Conservation (phyloP, 2,113 vertebrate species). For the Microcebus tavaratra region DNA sequence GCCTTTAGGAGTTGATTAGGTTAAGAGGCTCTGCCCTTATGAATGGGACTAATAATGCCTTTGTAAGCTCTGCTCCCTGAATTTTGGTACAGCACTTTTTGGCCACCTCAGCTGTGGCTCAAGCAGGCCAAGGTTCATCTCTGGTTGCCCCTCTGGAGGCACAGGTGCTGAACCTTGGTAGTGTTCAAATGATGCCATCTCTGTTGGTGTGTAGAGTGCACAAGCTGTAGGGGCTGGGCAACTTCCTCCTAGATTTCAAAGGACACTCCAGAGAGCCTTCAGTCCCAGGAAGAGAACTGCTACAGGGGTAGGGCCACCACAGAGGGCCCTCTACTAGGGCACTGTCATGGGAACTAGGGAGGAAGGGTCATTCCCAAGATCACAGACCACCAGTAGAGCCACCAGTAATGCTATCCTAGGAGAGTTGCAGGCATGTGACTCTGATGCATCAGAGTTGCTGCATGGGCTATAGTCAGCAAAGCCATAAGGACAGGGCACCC, state of each 20-base stretch:
- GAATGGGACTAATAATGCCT: not conserved
- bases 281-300: too few species aligned
- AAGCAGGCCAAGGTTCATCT: not conserved
- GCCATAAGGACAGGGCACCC: too few species aligned
- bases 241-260: not conserved
- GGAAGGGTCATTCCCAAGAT: not conserved
- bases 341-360: not conserved
- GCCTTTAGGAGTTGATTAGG: not conserved
- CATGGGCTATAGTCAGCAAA: too few species aligned
- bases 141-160: not conserved
- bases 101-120: not conserved
- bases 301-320: not conserved
- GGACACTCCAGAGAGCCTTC: too few species aligned
- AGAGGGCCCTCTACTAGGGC: too few species aligned
- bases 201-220: not conserved
- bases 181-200: not conserved
- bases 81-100: not conserved
- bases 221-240: not conserved
- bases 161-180: rapidly evolving
- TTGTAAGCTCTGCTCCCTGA: not conserved
- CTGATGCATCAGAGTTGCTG: not conserved
- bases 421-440: not conserved
- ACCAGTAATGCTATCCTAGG: too few species aligned
- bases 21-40: not conserved
- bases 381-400: too few species aligned